Evolutionary conservation across 2,113 vertebrate species (phyloP), one percentile per base, ranked within the genome.

Genomic region (Cavia aperea): DNA sequence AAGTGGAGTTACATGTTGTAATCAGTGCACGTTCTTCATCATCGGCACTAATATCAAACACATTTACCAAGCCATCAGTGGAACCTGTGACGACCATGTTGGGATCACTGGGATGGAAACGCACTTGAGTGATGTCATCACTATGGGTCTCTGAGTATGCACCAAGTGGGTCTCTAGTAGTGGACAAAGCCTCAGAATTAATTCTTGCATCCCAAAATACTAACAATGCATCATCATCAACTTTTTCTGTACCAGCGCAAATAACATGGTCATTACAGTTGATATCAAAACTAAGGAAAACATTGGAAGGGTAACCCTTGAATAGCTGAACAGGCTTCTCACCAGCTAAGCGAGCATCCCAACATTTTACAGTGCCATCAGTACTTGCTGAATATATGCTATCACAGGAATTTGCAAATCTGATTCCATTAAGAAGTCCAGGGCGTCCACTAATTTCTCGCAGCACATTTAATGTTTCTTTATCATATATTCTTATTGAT

Each of bases 61-160:
- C 98, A 1, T 99, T 99, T 19, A 99, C 99, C 13, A 99, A 97
- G 36, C 99, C 99, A 62, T 99, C 99, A 0, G 98, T 98, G 66
- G 98, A 98, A 63, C 99, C 98, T 0, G 99, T 98, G 16, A 98
- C 97, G 21, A 99, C 58, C 54, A 98, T 97, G 96, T 98, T 98
- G 21, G 98, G 97, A 75, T 98, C 88, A 0, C 16, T 13, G 10
- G 99, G 99, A 94, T 99, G 99, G 96, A 99, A 99, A 86, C 98
- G 79, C 65, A 99, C 98, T 92, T 98, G 98, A 23, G 99, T 99
- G 97, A 99, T 92, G 92, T 99, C 99, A 95, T 99, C 98, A 39
- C 98, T 99, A 95, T 99, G 99, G 8, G 98, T 99, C 97, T 99
- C 99, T 0, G 98, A 99, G 93, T 99, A 99, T 43, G 98, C 97